Percentiles rank a stretch among this genome's conserved stretches.
Evolutionary conservation across 2,797 vertebrate species (phyloP).

Genomic region (Mus spretus): DNA sequence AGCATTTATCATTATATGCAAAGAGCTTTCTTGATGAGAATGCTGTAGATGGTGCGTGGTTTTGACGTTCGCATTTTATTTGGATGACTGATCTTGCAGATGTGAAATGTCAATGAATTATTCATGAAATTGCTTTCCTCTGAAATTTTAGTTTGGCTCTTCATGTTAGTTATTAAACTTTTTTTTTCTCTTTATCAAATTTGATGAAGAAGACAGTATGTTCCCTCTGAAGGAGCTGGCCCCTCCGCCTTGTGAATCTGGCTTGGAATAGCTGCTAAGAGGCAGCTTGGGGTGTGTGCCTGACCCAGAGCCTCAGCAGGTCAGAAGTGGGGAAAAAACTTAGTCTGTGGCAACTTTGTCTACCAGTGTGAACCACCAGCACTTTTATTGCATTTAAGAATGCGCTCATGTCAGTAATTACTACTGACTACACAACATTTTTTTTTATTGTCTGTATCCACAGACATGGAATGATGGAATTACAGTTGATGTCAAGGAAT

Average conservation of each 20-base stretch:
- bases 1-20: constrained; percentile 92
- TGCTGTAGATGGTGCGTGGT: constrained; percentile 91
- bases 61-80: constrained; percentile 93
- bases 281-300: not conserved
- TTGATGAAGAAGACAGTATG: constrained; percentile 84
- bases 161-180: constrained; percentile 90
- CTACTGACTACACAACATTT: constrained; percentile 96
- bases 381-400: constrained; percentile 99
- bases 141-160: constrained; percentile 90
- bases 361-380: constrained; percentile 96
- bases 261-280: constrained; percentile 16
- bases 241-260: not conserved
- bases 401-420: constrained; percentile 95
- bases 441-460: constrained; percentile 93
- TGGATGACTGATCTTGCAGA: constrained; percentile 93
- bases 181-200: constrained; percentile 88
- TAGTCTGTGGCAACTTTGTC: constrained; percentile 89
- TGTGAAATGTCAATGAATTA: constrained; percentile 92
- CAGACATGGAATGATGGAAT: constrained; percentile 95
- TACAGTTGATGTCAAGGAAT: constrained; percentile 96
- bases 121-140: constrained; percentile 90
- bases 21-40: constrained; percentile 92
- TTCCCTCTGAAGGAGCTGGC: constrained; percentile 64
- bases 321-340: constrained; percentile 83
- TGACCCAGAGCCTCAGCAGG: constrained; percentile 26